phyloP scores from a whole-genome alignment of 2,888 invertebrate genomes.

The Rugalucina vietnamica region DNA sequence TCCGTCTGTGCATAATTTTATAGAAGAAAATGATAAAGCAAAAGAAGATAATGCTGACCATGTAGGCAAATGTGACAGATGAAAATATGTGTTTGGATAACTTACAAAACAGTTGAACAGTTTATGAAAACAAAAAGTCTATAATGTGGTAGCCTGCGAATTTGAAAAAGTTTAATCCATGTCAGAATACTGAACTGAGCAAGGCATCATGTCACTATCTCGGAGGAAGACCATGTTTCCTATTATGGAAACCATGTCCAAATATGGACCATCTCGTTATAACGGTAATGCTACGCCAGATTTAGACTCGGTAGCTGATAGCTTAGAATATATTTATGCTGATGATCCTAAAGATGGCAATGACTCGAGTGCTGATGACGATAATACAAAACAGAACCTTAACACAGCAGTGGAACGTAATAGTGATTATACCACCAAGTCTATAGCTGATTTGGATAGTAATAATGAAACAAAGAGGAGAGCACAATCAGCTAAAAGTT shows the following conservation, averaged over 20 bases:
- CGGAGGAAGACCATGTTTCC: conserved; percentile 47
- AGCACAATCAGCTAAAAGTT: conserved; percentile 16
- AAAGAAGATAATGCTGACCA: too few relatives aligned
- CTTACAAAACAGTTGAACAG: too few relatives aligned
- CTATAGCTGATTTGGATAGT: not conserved
- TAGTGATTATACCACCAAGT: not conserved
- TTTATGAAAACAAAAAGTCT: too few relatives aligned
- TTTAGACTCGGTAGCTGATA: conserved; percentile 21
- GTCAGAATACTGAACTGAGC: too few relatives aligned
- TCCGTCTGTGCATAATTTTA: too few relatives aligned
- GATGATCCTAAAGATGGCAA: conserved; percentile 64
- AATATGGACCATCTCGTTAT: conserved; percentile 33
- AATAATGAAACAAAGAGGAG: not conserved
- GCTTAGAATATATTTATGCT: conserved; percentile 50
- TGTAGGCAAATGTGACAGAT: too few relatives aligned
- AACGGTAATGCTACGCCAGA: not conserved
- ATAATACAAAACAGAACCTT: conserved; percentile 13
- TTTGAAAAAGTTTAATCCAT: too few relatives aligned
- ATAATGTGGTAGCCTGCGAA: too few relatives aligned
- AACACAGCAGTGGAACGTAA: not conserved
- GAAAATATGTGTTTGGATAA: too few relatives aligned
- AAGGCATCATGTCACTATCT: not conserved
- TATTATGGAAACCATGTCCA: conserved; percentile 50
- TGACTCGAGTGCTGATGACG: conserved; percentile 58
- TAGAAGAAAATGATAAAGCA: too few relatives aligned